Evolutionary conservation across 2,888 invertebrate species (phyloP), one percentile per base, ranked within the genome.

Genomic region (Lepeophtheirus nordmannii): DNA sequence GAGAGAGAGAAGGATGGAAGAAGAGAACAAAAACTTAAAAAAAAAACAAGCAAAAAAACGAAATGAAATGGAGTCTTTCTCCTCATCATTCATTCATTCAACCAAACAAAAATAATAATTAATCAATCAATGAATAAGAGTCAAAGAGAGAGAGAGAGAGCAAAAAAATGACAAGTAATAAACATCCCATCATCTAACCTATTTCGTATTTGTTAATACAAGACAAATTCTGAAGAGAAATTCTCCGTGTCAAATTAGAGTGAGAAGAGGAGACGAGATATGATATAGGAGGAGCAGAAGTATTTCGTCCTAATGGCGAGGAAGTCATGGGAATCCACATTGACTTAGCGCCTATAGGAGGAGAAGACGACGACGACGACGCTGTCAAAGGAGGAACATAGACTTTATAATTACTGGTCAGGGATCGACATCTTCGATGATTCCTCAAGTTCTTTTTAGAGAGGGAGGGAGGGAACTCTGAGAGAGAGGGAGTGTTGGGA

Each of bases 281-380:
- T 57, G 57, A 9, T 20, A 8, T 22, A 22, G 22, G 56, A 56
- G 22, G 17, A 17, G 56, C 56, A 17, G 56, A 56, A 22, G 56
- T 30, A 57, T 30, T 30, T 7, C 30, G 30, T 30, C 30, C 30
- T 30, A 30, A 30, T 30, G 30, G 8, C 10, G 57, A 8, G 11
- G 20, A 23, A 23, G 22, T 57, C 57, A 57, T 14, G 57, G 60
- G 60, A 14, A 60, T 37, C 60, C 60, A 60, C 60, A 60, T 60
- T 9, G 60, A 60, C 12, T 20, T 60, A 17, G 38, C 30, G 10
- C 60, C 60, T 17, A 60, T 22, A 14, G 57, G 22, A 10, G 22
- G 22, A 11, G 57, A 22, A 20, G 23, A 57, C 22, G 57, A 11
- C 5, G 11, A 22, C 8, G 57, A 22, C 9, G 23, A 57, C 22